Percentiles rank a stretch among this genome's conserved stretches.
These are phyloP conservation scores for Zoanthus gigantus DNA, from an alignment of 92 coral and sea anemone genomes.

Conservation along the genomic window DNA sequence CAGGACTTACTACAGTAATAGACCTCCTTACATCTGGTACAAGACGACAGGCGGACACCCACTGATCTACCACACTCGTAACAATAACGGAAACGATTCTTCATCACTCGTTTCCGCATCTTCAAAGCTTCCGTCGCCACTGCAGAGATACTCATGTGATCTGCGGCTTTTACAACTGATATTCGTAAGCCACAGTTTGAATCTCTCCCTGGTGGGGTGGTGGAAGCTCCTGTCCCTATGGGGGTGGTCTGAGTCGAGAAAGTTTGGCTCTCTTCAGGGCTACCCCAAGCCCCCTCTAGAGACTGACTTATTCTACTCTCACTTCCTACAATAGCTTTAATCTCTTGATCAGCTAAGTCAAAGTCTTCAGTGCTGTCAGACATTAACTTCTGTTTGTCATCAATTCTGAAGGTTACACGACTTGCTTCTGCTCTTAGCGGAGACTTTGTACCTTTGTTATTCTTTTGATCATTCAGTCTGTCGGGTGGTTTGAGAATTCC, in stretches of 20 bases:
- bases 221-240: background rate
- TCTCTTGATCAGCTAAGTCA: conserved; percentile 80
- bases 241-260: conserved; percentile 41
- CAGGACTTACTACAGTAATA: conserved; percentile 97
- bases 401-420: conserved; percentile 82
- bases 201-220: conserved; percentile 85
- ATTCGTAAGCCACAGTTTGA: conserved; percentile 95
- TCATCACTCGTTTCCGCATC: conserved; percentile 90
- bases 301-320: conserved; percentile 24
- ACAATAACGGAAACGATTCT: conserved; percentile 98
- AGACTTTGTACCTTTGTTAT: background rate
- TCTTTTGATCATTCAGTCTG: conserved; percentile 34
- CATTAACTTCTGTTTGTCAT: conserved; percentile 49
- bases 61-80: conserved; percentile 99
- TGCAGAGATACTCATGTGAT: conserved; percentile 95
- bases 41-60: conserved; percentile 94
- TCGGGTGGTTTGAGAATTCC: conserved; percentile 83
- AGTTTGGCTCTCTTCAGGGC: conserved; percentile 6
- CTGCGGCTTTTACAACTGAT: conserved; percentile 90
- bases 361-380: conserved; percentile 43
- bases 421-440: conserved; percentile 39
- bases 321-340: conserved; percentile 71
- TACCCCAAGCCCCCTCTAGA: background rate
- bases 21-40: conserved; percentile 97
- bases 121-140: conserved; percentile 92